These are phyloP conservation scores for Seriola aureovittata DNA, from an alignment of 2,113 vertebrate species.

Conservation along the genomic window DNA sequence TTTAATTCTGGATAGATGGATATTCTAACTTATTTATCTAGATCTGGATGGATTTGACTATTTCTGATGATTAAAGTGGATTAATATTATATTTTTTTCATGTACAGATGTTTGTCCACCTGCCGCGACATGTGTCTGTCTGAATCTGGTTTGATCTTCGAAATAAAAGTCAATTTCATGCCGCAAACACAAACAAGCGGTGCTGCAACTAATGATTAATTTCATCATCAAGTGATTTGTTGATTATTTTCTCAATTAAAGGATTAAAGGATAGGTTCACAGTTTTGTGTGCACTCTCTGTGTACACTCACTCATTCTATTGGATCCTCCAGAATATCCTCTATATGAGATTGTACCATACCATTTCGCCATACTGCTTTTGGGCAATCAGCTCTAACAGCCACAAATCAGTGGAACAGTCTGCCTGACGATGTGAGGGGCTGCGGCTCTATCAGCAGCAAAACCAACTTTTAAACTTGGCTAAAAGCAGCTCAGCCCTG, in stretches of 20 bases:
- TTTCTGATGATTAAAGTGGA: slow-evolving; percentile 26
- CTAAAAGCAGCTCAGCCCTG: too few species aligned
- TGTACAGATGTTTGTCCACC: slow-evolving; percentile 39
- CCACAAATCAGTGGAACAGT: too few species aligned
- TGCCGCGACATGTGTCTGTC: slow-evolving; percentile 9
- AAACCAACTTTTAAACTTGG: too few species aligned
- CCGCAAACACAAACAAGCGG: neutral
- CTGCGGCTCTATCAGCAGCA: too few species aligned
- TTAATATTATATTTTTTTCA: slow-evolving; percentile 9
- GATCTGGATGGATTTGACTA: slow-evolving; percentile 14
- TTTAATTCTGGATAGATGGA: slow-evolving; percentile 11
- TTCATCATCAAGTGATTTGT: neutral
- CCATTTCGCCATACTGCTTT: too few species aligned
- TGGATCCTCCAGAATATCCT: too few species aligned
- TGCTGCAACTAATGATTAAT: neutral
- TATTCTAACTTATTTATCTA: neutral
- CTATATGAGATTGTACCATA: too few species aligned
- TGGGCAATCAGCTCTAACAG: too few species aligned
- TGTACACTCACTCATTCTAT: too few species aligned
- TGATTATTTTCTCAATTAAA: neutral
- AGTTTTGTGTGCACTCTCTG: neutral
- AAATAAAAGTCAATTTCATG: neutral
- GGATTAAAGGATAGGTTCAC: neutral
- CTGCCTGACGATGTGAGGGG: too few species aligned
- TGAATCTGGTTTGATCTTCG: neutral